Conservation (phyloP, 2,113 vertebrate genomes). For the Paralichthys olivaceus region DNA sequence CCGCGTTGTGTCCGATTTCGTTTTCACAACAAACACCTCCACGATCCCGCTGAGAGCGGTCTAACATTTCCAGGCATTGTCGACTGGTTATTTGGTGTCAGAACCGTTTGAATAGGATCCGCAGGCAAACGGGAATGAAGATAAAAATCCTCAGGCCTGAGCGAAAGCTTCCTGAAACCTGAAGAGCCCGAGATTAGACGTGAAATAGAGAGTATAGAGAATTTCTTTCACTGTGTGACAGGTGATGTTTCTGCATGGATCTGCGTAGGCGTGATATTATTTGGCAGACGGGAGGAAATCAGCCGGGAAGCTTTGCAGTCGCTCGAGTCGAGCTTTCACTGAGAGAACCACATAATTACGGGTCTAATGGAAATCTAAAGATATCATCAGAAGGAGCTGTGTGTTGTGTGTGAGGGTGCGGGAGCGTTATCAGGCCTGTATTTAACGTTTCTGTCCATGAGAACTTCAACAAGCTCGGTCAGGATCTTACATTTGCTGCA, state of each 20-base stretch:
- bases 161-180: not conserved
- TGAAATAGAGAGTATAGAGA: not conserved
- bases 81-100: too few species aligned
- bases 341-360: conserved; percentile 56
- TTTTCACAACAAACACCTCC: conserved; percentile 14
- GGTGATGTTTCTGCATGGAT: not conserved
- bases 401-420: conserved; percentile 5
- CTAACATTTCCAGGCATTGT: not conserved
- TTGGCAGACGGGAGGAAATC: conserved; percentile 23
- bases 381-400: conserved; percentile 38
- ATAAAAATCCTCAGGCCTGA: too few species aligned
- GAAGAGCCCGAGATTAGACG: not conserved
- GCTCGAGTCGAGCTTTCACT: conserved; percentile 24
- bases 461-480: conserved; percentile 11
- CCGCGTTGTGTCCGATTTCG: not conserved
- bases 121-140: too few species aligned
- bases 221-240: too few species aligned
- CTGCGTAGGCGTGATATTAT: not conserved
- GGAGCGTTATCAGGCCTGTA: conserved; percentile 15
- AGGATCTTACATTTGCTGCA: conserved; percentile 22
- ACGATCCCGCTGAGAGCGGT: not conserved
- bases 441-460: conserved; percentile 31
- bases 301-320: conserved; percentile 6
- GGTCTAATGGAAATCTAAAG: conserved; percentile 61
- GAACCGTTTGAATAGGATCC: too few species aligned